Evolutionary conservation across 2,888 invertebrate genomes (phyloP), one percentile per base, ranked within the genome.

Genomic region (Rhamnusium bicolor): DNA sequence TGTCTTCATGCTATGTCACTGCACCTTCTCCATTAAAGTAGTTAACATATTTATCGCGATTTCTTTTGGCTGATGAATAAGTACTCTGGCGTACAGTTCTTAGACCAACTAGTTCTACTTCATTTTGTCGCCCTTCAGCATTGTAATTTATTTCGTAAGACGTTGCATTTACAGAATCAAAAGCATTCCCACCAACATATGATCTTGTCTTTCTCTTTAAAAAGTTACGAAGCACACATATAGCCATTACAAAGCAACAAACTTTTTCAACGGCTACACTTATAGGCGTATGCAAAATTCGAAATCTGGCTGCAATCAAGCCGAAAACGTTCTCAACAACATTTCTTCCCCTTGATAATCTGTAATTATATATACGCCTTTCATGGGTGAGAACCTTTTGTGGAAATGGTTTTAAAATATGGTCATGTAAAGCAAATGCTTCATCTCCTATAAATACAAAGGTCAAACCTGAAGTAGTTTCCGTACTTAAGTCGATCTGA

Each of bases 11-110:
- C 62, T 63, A 63, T 12, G 24, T 54, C 21, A 63, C 70, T 51
- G 16, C 16, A 18, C 70, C 63, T 62, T 63, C 53, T 16, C 47
- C 60, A 51, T 62, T 70, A 27, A 70, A 70, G 47, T 70, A 70
- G n/a, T 32, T 16, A n/a, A 47, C 16, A 47, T 47, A 47, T 47
- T 47, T 16, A 16, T 47, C 16, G 14, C 47, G n/a, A 47, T 47
- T 47, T 47, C 16, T n/a, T 47, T 47, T 47, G n/a, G 47, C 47
- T 32, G 29, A 32, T 32, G 29, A 32, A 32, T 32, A 32, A 32
- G 5, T 32, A 32, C 7, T 32, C 29, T 32, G 29, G 29, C 29
- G 8, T 32, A 32, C 29, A 32, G 29, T 32, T 32, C 29, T 32
- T 32, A 32, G 29, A 32, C 29, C 29, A 32, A 32, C 29, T 6